Evolutionary conservation across 2,797 vertebrate genomes (phyloP), one percentile per base, ranked within the genome.

Genomic region (Sebastes trivittatus): DNA sequence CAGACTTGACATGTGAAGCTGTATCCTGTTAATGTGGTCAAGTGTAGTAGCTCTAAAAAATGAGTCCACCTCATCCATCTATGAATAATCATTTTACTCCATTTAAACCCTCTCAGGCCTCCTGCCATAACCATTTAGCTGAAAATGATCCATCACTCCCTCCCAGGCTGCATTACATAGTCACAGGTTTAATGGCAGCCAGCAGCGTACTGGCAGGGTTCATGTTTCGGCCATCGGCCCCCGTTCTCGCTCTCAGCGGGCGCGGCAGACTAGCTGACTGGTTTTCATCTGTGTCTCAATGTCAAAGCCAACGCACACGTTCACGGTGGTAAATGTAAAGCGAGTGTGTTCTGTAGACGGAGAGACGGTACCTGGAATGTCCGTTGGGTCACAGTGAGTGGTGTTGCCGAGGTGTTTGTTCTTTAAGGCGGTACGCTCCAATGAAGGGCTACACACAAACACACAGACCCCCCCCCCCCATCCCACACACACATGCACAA

Each of bases 401-500:
- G 85, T 84, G 92, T 95, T 93, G 94, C 94, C 92, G 87, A 90
- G 93, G 94, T 91, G 84, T 95, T 93, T 94, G 91, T 85, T 92
- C 91, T 92, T 76, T 89, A 93, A 91, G 90, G 83, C 75, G 67
- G 91, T 92, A 91, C 89, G 93, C 91, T 95, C 92, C 94, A 93
- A 82, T 93, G 93, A 94, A 92, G 87, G 84, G n/a, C 84, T 86
- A 73, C 88, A 91, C 78, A 85, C 46, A 90, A 32, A 88, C 85
- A 86, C 81, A 83, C 78, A 74, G 54, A 61, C 62, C 77, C 64
- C 38, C 54, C 38, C 54, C 0, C 0, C 63, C 54, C 13, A 3
- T 22, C 14, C 30, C 75, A 54, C 74, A 56, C 55, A 56, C 29
- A 23, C 38, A 42, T 16, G 25, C 25, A 42, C 23, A 78, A 58